These are phyloP conservation scores for Brachionus plicatilis DNA, from an alignment of 1,140 invertebrate genomes.

Conservation along the genomic window DNA sequence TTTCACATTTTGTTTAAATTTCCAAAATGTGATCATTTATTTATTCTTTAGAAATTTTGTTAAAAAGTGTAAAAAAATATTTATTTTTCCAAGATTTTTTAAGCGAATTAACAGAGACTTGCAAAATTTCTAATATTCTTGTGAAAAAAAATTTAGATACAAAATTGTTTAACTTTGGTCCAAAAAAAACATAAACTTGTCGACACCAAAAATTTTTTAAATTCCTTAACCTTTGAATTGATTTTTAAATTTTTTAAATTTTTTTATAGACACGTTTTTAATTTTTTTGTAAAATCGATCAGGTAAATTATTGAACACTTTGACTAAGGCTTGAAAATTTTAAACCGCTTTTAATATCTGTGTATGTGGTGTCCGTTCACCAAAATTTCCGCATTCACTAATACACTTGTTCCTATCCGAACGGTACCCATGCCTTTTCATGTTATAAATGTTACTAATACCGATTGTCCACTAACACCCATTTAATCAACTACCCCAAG, in stretches of 20 bases:
- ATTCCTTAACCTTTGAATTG: background rate
- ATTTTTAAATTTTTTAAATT: background rate
- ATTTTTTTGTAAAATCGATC: background rate
- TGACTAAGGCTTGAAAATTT: background rate
- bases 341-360: background rate
- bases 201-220: background rate
- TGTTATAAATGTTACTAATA: constrained; percentile 14
- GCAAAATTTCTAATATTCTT: too few relatives aligned
- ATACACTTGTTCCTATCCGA: background rate
- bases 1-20: too few relatives aligned
- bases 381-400: background rate
- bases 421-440: background rate
- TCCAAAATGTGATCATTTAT: too few relatives aligned
- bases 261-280: constrained; percentile 18
- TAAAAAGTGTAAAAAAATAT: too few relatives aligned
- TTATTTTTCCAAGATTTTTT: too few relatives aligned
- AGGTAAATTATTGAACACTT: background rate
- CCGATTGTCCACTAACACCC: background rate
- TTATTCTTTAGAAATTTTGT: too few relatives aligned
- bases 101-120: too few relatives aligned
- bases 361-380: background rate
- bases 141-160: too few relatives aligned
- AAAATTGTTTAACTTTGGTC: background rate
- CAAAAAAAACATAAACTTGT: background rate
- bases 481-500: background rate